Evolutionary conservation across 2,797 vertebrate species (phyloP).

Genomic region (Diglossa cyanea): DNA sequence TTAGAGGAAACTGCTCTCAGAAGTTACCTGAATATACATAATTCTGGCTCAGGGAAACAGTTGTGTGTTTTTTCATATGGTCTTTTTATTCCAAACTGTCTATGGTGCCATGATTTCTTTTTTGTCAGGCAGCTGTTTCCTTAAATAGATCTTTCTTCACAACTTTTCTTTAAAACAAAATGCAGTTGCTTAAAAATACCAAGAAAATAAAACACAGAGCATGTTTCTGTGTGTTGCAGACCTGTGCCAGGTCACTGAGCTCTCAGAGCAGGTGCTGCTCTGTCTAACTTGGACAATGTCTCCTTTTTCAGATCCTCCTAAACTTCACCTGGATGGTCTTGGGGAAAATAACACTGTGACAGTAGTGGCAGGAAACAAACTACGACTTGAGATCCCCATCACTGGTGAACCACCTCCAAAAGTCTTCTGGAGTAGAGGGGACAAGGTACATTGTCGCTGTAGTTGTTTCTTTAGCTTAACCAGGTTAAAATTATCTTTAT

Average conservation of each 20-base stretch:
- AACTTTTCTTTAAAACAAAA: neutral
- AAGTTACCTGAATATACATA: neutral
- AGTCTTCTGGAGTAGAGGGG: slow-evolving; percentile 93
- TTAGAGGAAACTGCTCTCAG: neutral
- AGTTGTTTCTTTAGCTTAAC: neutral
- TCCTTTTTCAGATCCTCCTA: slow-evolving; percentile 88
- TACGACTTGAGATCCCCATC: slow-evolving; percentile 93
- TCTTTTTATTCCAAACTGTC: neutral
- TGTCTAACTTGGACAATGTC: neutral
- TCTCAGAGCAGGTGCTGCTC: neutral
- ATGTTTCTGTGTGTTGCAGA: neutral
- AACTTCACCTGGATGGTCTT: slow-evolving; percentile 88
- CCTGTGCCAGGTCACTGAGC: neutral
- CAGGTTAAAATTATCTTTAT: no score
- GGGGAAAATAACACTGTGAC: slow-evolving; percentile 91
- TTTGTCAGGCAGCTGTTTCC: neutral
- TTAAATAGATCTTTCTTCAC: neutral
- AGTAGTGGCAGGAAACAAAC: slow-evolving; percentile 93
- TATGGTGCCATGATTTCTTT: neutral
- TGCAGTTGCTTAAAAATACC: neutral
- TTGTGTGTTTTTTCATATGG: neutral
- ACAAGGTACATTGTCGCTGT: slow-evolving; percentile 80
- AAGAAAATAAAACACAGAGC: neutral
- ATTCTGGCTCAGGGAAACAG: neutral
- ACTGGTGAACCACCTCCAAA: slow-evolving; percentile 92